Percentiles rank a stretch among this genome's conserved stretches.
Conservation (phyloP, 2,797 vertebrate genomes). For the Mastacembelus armatus region DNA sequence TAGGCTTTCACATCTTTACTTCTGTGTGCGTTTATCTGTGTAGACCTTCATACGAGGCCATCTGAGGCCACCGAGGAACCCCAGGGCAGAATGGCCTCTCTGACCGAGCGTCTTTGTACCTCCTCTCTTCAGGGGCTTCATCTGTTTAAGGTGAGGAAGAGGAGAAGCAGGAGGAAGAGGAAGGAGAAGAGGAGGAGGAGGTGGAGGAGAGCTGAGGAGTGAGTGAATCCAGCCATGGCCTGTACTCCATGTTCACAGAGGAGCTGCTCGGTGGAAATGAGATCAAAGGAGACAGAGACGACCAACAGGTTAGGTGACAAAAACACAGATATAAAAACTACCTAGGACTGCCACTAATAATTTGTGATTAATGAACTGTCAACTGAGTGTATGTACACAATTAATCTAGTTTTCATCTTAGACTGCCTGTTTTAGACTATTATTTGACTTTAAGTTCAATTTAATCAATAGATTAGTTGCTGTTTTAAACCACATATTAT, state of each 20-base stretch:
- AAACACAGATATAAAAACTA: not conserved
- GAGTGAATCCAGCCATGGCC: slow-evolving; percentile 71
- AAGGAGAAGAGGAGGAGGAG: slow-evolving; percentile 32
- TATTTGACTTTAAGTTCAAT: too few species aligned
- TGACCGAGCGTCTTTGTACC: slow-evolving; percentile 74
- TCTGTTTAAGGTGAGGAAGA: slow-evolving; percentile 70
- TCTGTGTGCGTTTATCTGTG: slow-evolving; percentile 13
- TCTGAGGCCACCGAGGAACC: slow-evolving; percentile 54
- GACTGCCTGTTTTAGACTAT: too few species aligned
- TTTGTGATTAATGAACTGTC: too few species aligned
- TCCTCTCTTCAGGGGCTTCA: slow-evolving; percentile 63
- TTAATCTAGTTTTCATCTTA: too few species aligned
- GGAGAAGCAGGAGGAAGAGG: slow-evolving; percentile 48
- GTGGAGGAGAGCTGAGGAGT: slow-evolving; percentile 43
- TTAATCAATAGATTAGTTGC: slow-evolving; percentile 9
- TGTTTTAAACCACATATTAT: not conserved
- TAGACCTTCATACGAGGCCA: slow-evolving; percentile 57
- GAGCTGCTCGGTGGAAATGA: slow-evolving; percentile 51
- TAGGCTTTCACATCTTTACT: slow-evolving; percentile 74
- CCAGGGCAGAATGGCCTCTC: slow-evolving; percentile 56
- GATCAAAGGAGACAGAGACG: slow-evolving; percentile 54
- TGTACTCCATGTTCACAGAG: slow-evolving; percentile 46
- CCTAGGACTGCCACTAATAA: not conserved
- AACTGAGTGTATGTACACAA: too few species aligned
- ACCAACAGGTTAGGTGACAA: slow-evolving; percentile 68